Base-by-base conservation (phyloP, 2,113 vertebrate species). In the Typhlomys cinereus region DNA sequence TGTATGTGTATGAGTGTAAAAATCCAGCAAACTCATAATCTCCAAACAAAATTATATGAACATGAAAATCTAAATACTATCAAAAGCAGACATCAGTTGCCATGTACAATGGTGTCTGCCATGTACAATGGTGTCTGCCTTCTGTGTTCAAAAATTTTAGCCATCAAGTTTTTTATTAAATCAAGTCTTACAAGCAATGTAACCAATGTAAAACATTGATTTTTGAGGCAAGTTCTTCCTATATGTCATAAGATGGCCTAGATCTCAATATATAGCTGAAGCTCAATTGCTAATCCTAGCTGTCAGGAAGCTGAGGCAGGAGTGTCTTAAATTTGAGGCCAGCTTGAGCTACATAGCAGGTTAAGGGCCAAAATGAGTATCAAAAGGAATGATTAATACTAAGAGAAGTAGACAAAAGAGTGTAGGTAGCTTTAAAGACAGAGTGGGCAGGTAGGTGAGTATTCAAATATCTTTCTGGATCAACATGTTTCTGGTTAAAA, bases 31-130 rank as follows among this genome's bases (percentile, higher is more conserved):
- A 88, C 44, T 61, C n/a, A 67, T 46, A 70, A 85, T 54, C 48
- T 52, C 25, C 48, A 41, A 85, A 93, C 48, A 74, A 84, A 75
- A 80, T 20, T 76, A 95, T 57, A 85, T 48, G 25, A 91, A 84
- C 84, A 82, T 67, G n/a, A 92, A 92, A 95, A 88, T 64, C 12
- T 61, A 66, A 7, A 80, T 44, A 94, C 4, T 7, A 95, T 79
- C 41, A 74, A 88, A 94, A 71, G 67, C 13, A 86, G 46, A 84
- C 20, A 76, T 25, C 62, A 48, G 70, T 20, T 82, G 27, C 18
- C 46, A 83, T 39, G 20, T 80, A 80, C 6, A 70, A 83, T 5
- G 5, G 2, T 79, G 44, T 71, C 23, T 82, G 27, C 18, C 46
- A 83, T 39, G 20, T 80, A 80, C 6, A 70, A 83, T 5, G 5